Percentiles rank a stretch among this genome's conserved stretches.
These are phyloP conservation scores for Delia radicum DNA, from an alignment of 1,140 invertebrate species.

Conservation along the genomic window DNA sequence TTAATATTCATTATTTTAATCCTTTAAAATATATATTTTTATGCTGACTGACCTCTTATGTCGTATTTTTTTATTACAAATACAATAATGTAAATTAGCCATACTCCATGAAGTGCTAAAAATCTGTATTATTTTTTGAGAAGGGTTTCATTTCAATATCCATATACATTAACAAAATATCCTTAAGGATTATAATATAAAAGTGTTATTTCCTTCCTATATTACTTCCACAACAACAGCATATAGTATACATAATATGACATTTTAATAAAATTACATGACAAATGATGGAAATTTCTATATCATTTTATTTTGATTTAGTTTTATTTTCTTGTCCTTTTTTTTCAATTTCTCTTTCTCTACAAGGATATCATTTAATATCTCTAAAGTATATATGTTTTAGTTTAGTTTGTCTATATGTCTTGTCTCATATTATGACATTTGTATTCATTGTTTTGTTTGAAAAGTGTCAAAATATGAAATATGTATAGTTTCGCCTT, in stretches of 20 bases:
- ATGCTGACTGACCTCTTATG: background rate
- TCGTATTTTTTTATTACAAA: background rate
- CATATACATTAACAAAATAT: background rate
- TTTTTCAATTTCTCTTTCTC: background rate
- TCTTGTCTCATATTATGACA: conserved; percentile 30
- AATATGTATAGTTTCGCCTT: conserved; percentile 28
- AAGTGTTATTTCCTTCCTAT: background rate
- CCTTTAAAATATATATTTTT: background rate
- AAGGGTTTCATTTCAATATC: background rate
- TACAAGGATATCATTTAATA: background rate
- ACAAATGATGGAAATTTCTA: conserved; percentile 19
- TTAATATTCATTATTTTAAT: conserved; percentile 11
- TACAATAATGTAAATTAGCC: conserved; percentile 15
- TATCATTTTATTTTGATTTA: background rate
- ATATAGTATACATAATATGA: background rate
- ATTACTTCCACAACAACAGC: background rate
- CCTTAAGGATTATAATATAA: background rate
- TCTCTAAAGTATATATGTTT: background rate
- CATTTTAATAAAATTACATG: conserved; percentile 14
- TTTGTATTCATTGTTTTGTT: conserved; percentile 30
- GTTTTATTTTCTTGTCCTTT: background rate
- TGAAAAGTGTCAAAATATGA: conserved; percentile 54
- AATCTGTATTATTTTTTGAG: background rate
- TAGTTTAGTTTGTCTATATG: background rate
- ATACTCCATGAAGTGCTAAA: conserved; percentile 12